These are phyloP conservation scores for Oncorhynchus nerka DNA, from an alignment of 2,113 vertebrate genomes.

Conservation along the genomic window DNA sequence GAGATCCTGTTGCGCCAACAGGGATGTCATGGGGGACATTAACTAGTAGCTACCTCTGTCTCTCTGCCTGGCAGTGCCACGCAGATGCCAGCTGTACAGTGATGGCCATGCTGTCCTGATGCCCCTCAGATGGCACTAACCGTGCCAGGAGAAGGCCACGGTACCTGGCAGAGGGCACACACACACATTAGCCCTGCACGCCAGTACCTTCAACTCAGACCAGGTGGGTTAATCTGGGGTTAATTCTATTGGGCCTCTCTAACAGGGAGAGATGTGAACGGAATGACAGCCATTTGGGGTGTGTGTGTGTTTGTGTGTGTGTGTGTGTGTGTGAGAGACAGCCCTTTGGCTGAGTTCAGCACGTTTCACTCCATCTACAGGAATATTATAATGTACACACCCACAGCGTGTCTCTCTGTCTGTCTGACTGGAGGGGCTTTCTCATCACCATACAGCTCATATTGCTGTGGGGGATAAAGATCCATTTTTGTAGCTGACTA, in stretches of 20 bases:
- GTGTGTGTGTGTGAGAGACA: no score
- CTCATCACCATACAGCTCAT: conserved; percentile 32
- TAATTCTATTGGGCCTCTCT: conserved; percentile 61
- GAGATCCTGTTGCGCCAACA: conserved; percentile 33
- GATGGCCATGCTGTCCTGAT: conserved; percentile 59
- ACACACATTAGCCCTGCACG: conserved; percentile 55
- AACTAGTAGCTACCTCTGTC: background rate
- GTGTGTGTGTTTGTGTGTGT: no score
- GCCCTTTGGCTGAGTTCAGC: no score
- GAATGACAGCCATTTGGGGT: conserved; percentile 41
- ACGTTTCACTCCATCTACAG: no score
- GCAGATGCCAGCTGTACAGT: conserved; percentile 61
- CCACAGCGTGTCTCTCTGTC: no score
- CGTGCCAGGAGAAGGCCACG: conserved; percentile 54
- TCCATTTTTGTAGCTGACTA: conserved; percentile 10
- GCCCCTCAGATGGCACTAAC: conserved; percentile 54
- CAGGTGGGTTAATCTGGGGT: conserved; percentile 69
- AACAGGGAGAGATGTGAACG: conserved; percentile 51
- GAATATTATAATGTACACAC: no score
- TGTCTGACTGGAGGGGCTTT: background rate
- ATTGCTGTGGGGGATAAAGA: conserved; percentile 32
- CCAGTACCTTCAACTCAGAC: conserved; percentile 64
- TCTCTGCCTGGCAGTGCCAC: conserved; percentile 50
- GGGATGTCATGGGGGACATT: conserved; percentile 31
- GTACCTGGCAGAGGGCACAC: conserved; percentile 64